Evolutionary conservation across 2,888 invertebrate genomes (phyloP), one percentile per base, ranked within the genome.

Genomic region (Tiphia femorata): DNA sequence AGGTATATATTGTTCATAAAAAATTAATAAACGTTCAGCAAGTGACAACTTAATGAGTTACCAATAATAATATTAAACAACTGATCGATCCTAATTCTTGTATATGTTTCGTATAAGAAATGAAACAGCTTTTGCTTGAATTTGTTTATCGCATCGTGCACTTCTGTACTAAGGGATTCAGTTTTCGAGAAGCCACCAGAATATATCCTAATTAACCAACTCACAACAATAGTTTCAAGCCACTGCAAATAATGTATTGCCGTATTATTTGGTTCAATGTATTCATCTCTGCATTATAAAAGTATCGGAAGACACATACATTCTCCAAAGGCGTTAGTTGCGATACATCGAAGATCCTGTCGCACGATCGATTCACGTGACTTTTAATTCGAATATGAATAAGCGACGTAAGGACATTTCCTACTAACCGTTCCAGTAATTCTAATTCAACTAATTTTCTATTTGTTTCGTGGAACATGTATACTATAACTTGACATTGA

Each of bases 21-120:
- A 27, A 43, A 7, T 27, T 33, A 41, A 54, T 25, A 12, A 43
- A 56, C 5, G 25, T 4, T 25, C n/a, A n/a, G n/a, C n/a, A n/a
- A n/a, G n/a, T n/a, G n/a, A n/a, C n/a, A 41, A 41, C 40, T 16
- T 27, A 10, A 3, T 43, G 4, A 47, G 16, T 44, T 65, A 90
- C 91, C 91, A 70, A 98, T 96, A 50, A 98, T 96, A 56, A 98
- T 97, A 77, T 94, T 95, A 80, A 98, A 98, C 47, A 98, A 88
- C 80, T 98, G 96, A 69, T 95, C 92, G 64, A 97, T 96, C 70
- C 96, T 89, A 46, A 92, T 88, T 81, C 90, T 91, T 5, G 96
- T 96, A 76, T 96, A 97, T 23, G 92, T 93, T 80, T 96, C 94
- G 78, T 93, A 95, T 62, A 97, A 85, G 80, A 91, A 93, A 79